A percentile compares a stretch with the other conserved stretches of the same genome.
These are phyloP conservation scores for Peromyscus aztecus DNA, from an alignment of 2,797 vertebrate genomes.

Conservation along the genomic window DNA sequence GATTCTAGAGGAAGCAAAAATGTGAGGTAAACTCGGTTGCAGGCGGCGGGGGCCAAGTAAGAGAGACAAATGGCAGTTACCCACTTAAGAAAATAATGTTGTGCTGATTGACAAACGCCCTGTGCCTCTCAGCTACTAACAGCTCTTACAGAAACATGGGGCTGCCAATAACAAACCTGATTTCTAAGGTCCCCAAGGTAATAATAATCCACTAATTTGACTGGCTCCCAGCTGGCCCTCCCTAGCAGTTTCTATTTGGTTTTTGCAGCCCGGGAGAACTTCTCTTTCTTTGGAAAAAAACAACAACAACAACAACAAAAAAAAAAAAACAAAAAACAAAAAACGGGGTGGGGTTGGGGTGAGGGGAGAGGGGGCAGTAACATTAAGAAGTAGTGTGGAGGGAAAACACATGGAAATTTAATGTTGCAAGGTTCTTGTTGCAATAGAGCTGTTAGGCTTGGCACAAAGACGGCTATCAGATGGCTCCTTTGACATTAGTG, in stretches of 20 bases:
- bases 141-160: slow-evolving; percentile 87
- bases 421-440: slow-evolving; percentile 82
- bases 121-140: slow-evolving; percentile 88
- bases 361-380: not conserved
- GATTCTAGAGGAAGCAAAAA: not conserved
- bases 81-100: slow-evolving; percentile 85
- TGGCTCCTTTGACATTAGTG: slow-evolving; percentile 86
- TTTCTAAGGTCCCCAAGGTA: slow-evolving; percentile 88
- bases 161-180: slow-evolving; percentile 87
- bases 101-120: slow-evolving; percentile 85
- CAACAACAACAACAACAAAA: too few relatives aligned
- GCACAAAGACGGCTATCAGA: slow-evolving; percentile 86
- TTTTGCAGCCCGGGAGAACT: slow-evolving; percentile 74
- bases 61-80: slow-evolving; percentile 70
- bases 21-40: slow-evolving; percentile 69
- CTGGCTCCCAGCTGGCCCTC: slow-evolving; percentile 85
- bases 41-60: slow-evolving; percentile 77
- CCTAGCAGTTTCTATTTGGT: slow-evolving; percentile 79
- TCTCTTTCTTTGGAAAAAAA: slow-evolving; percentile 58
- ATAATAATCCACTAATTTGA: slow-evolving; percentile 89
- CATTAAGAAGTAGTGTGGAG: slow-evolving; percentile 17
- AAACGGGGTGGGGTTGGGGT: not conserved
- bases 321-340: too few relatives aligned
- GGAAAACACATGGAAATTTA: slow-evolving; percentile 84
- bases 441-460: slow-evolving; percentile 90